Evolutionary conservation across 1,140 invertebrate genomes (phyloP).

Genomic region (Zaprionus kolodkinae): DNA sequence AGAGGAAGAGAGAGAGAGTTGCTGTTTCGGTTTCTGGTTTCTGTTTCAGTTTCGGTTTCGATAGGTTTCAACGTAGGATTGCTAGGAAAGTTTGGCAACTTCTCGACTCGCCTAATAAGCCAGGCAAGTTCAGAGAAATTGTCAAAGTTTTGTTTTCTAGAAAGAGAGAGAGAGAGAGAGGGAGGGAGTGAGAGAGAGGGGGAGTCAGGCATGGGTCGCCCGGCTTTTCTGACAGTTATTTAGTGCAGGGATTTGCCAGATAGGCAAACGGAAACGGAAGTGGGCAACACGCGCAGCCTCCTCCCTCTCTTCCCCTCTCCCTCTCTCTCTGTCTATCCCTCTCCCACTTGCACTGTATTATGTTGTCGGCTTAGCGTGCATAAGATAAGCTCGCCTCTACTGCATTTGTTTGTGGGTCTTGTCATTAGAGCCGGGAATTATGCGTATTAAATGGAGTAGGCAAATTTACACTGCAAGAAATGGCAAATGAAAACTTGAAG

Average conservation of each 20-base stretch:
- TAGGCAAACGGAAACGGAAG: conserved; percentile 72
- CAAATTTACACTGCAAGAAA: conserved; percentile 25
- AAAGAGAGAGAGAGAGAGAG: background rate
- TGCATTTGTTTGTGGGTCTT: conserved; percentile 44
- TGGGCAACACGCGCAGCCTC: conserved; percentile 46
- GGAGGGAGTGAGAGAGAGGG: conserved; percentile 1
- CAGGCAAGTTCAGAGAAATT: conserved; percentile 60
- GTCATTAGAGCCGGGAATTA: conserved; percentile 59
- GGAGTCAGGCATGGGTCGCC: conserved; percentile 3
- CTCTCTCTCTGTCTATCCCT: conserved; percentile 1
- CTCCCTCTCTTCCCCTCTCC: background rate
- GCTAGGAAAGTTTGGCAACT: conserved; percentile 51
- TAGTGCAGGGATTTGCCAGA: conserved; percentile 71
- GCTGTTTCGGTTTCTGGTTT: conserved; percentile 5
- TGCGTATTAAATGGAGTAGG: conserved; percentile 66
- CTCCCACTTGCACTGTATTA: conserved; percentile 34
- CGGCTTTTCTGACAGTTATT: conserved; percentile 62
- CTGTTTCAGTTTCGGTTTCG: conserved; percentile 2
- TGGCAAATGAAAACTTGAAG: background rate
- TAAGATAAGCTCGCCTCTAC: conserved; percentile 53
- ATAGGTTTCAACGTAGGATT: conserved; percentile 2
- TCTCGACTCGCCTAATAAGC: conserved; percentile 41
- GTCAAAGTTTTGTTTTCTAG: conserved; percentile 65
- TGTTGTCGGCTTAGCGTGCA: conserved; percentile 67
- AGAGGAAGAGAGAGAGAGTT: background rate